These are phyloP conservation scores for Nesidiocoris tenuis DNA, from an alignment of 2,888 invertebrate genomes.

Conservation along the genomic window DNA sequence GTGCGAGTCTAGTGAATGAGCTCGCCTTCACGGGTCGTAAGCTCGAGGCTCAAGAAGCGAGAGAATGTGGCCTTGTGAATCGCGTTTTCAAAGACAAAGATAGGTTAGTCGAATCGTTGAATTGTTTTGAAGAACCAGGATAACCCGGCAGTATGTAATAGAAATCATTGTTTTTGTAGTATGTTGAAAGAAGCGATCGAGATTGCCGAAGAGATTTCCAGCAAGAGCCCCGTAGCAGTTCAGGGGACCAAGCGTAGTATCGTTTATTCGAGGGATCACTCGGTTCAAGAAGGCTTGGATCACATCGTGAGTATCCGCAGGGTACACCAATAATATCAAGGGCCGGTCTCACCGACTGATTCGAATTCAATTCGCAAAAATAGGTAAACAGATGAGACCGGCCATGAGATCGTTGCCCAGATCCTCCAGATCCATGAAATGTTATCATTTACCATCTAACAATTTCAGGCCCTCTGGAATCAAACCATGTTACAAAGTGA, in stretches of 20 bases:
- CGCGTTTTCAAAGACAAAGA: constrained; percentile 69
- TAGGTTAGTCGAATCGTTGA: constrained; percentile 56
- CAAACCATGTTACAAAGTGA: constrained; percentile 87
- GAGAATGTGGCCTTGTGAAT: constrained; percentile 79
- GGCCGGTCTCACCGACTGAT: neutral
- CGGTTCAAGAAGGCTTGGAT: constrained; percentile 82
- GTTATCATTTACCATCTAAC: too few species aligned
- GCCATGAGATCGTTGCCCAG: too few species aligned
- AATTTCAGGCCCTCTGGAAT: constrained; percentile 71
- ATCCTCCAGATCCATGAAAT: too few species aligned
- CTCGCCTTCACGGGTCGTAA: constrained; percentile 83
- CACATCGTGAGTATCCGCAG: constrained; percentile 71
- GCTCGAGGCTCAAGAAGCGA: constrained; percentile 77
- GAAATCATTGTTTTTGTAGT: too few species aligned
- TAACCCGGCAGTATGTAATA: too few species aligned
- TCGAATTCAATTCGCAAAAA: too few species aligned
- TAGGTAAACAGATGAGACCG: too few species aligned
- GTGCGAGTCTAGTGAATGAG: constrained; percentile 82
- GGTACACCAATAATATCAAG: neutral
- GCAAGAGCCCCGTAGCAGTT: constrained; percentile 91
- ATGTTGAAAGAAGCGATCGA: constrained; percentile 71
- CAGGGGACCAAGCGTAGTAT: constrained; percentile 85
- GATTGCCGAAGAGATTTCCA: constrained; percentile 76
- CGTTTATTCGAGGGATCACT: constrained; percentile 83
- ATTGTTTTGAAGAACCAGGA: neutral